Conservation (phyloP, 2,888 invertebrate genomes). For the Polylopha cassiicola region DNA sequence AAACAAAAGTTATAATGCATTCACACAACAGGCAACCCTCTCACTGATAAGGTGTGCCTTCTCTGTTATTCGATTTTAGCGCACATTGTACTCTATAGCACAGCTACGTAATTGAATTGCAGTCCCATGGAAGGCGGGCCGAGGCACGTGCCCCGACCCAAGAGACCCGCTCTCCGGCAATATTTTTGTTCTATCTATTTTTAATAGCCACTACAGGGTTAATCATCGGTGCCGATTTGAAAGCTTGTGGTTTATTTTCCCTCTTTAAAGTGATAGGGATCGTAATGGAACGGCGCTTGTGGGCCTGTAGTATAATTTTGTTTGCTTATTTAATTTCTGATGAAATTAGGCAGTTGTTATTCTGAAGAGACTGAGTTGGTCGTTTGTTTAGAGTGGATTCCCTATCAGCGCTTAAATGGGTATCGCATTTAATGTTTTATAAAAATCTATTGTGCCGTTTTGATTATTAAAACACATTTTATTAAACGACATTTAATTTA, state of each 20-base stretch:
- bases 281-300: constrained; percentile 12
- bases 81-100: constrained; percentile 37
- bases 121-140: constrained; percentile 44
- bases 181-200: constrained; percentile 72
- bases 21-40: too few species aligned
- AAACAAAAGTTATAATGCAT: too few species aligned
- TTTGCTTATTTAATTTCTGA: constrained; percentile 19
- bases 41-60: constrained; percentile 29
- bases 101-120: constrained; percentile 65
- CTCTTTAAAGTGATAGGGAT: constrained; percentile 19
- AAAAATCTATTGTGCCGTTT: too few species aligned
- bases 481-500: too few species aligned
- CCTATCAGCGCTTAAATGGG: too few species aligned
- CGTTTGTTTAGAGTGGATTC: constrained; percentile 1
- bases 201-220: constrained; percentile 63
- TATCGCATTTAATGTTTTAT: too few species aligned
- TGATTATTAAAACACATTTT: too few species aligned
- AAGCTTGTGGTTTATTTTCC: constrained; percentile 42
- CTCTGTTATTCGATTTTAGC: constrained; percentile 47
- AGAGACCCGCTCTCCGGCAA: constrained; percentile 50
- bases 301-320: constrained; percentile 11
- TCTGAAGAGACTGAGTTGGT: constrained; percentile 6
- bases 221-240: constrained; percentile 59
- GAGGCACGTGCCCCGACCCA: constrained; percentile 48
- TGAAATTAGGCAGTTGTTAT: constrained; percentile 19